Evolutionary conservation across 2,113 vertebrate genomes (phyloP).

Genomic region (Paramisgurnus dabryanus): DNA sequence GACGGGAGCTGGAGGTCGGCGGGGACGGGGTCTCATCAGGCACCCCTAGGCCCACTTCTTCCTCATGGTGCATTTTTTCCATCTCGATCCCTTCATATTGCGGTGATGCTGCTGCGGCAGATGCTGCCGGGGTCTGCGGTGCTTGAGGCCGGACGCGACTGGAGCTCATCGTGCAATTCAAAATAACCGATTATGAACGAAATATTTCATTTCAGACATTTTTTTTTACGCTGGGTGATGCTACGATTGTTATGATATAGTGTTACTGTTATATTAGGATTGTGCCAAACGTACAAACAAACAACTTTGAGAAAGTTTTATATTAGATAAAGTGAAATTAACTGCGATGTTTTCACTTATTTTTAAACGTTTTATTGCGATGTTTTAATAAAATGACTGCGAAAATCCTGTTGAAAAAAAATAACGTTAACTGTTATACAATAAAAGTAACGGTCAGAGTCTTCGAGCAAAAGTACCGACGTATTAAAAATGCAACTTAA

Average conservation of each 20-base stretch:
- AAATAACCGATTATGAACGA: constrained; percentile 3
- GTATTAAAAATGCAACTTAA: not conserved
- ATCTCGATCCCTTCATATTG: constrained; percentile 75
- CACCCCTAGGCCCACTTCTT: constrained; percentile 71
- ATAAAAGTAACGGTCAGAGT: no score
- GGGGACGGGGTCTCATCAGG: constrained; percentile 77
- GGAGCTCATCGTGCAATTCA: constrained; percentile 70
- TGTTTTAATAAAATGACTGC: not conserved
- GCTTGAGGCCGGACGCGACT: constrained; percentile 71
- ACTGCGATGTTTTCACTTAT: no score
- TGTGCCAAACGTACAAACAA: not conserved
- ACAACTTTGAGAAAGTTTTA: not conserved
- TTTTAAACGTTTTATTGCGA: not conserved
- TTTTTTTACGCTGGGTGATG: not conserved
- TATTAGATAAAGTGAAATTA: not conserved
- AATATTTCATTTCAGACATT: not conserved
- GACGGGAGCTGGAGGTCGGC: constrained; percentile 81
- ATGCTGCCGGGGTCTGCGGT: constrained; percentile 62
- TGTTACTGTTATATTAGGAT: no score
- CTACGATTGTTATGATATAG: not conserved
- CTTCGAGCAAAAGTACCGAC: not conserved
- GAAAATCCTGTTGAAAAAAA: not conserved
- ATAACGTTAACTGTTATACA: not conserved
- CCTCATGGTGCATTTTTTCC: constrained; percentile 72
- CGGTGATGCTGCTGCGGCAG: constrained; percentile 48